Evolutionary conservation across 1,140 invertebrate species (phyloP), one percentile per base, ranked within the genome.

Genomic region (Bombus balteatus): DNA sequence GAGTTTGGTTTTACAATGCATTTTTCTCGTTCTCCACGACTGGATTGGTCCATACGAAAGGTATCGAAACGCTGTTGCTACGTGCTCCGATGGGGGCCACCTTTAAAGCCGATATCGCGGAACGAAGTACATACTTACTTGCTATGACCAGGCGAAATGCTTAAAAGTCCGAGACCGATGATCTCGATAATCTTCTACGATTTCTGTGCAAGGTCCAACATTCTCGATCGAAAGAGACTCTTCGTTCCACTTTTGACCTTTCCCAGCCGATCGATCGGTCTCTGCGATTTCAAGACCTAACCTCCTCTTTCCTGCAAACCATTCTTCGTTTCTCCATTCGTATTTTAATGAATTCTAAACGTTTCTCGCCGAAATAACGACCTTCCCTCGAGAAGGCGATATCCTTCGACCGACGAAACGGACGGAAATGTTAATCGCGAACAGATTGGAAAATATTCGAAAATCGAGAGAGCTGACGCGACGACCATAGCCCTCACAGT

Each of bases 31-130:
- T 79, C 53, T 18, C 32, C 32, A 0, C 41, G 18, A 18, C 59
- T 32, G 32, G n/a, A 76, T 76, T 53, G 81, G 57, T 37, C 81
- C 72, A 39, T 59, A 66, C 39, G 72, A 68, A 76, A 39, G 53
- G 22, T 34, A 66, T 72, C 57, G 66, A n/a, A 34, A 47, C 66
- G 83, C 76, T 85, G 83, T 85, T 85, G 68, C 83, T 85, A 85
- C 76, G 83, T 72, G 83, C 68, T 39, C 28, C 73, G 62, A 83
- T 47, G 81, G 81, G 81, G 74, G 74, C 43, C 43, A 70, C 76
- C 28, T 85, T 85, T 85, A 85, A 85, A 85, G 83, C 83, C 76
- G 83, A 85, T 80, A 80, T 72, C n/a, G 32, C 76, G 74, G n/a
- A 83, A 78, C 65, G 39, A 37, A 37, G 53, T 57, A 68, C 28